These are phyloP conservation scores for Conomelus anceps DNA, from an alignment of 2,888 invertebrate genomes.

Conservation along the genomic window DNA sequence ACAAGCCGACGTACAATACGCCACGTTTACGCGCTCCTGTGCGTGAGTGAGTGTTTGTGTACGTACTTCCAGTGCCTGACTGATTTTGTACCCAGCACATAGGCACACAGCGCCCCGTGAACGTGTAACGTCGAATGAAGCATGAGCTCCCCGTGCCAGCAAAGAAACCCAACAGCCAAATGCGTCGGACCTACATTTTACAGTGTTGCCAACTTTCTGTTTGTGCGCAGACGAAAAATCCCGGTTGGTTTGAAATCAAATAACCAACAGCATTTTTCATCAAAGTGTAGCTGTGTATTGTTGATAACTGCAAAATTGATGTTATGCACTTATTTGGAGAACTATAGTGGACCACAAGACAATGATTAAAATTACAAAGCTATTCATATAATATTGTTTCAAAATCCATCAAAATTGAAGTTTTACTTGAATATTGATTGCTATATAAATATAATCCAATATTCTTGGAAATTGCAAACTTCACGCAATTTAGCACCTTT, in stretches of 20 bases:
- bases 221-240: not conserved
- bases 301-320: too few relatives aligned
- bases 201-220: not conserved
- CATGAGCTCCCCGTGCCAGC: not conserved
- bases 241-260: not conserved
- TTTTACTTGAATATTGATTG: too few relatives aligned
- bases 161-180: not conserved
- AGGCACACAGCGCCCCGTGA: not conserved
- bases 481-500: too few relatives aligned
- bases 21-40: not conserved
- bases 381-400: too few relatives aligned
- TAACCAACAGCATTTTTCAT: not conserved
- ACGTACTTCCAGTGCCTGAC: not conserved
- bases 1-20: not conserved
- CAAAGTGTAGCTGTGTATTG: not conserved
- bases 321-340: not conserved
- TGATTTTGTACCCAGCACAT: not conserved
- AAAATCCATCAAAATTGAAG: too few relatives aligned
- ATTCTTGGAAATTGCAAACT: too few relatives aligned
- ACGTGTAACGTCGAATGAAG: conserved; percentile 9
- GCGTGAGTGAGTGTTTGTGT: not conserved
- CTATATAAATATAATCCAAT: too few relatives aligned
- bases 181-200: not conserved
- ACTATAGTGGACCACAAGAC: too few relatives aligned
- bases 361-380: too few relatives aligned